Percentiles rank a stretch among this genome's conserved stretches.
Evolutionary conservation across 2,113 vertebrate genomes (phyloP).

Genomic region (Sinocyclocheilus anshuiensis): DNA sequence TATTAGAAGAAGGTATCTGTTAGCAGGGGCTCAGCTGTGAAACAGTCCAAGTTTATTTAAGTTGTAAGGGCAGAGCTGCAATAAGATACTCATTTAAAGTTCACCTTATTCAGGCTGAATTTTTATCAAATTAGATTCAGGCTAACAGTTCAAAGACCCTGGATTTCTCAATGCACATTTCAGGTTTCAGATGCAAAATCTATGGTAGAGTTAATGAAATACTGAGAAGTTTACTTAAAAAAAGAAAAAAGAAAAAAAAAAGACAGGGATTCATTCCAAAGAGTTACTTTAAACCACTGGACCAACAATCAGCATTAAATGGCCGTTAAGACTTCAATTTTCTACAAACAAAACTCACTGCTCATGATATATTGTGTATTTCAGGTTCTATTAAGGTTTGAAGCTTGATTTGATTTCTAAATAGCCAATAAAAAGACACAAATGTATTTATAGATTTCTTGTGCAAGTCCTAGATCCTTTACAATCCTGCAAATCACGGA

Average conservation of each 20-base stretch:
- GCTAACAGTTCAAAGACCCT: conserved; percentile 31
- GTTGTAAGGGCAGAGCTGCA: conserved; percentile 13
- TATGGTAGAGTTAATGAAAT: conserved; percentile 37
- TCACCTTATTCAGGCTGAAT: conserved; percentile 60
- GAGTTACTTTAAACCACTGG: conserved; percentile 18
- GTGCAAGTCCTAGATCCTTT: background rate
- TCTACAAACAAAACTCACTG: background rate
- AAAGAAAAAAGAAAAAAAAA: background rate
- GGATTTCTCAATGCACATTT: conserved; percentile 54
- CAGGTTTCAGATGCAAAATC: conserved; percentile 26
- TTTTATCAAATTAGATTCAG: conserved; percentile 59
- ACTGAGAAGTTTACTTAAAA: conserved; percentile 17
- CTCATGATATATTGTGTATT: background rate
- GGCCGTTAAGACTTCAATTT: background rate
- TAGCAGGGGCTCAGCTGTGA: conserved; percentile 1
- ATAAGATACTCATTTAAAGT: conserved; percentile 34
- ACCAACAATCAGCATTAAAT: conserved; percentile 26
- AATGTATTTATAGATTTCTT: conserved; percentile 17
- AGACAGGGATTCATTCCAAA: conserved; percentile 13
- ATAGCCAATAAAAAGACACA: conserved; percentile 22
- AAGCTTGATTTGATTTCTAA: background rate
- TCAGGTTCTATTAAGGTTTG: background rate
- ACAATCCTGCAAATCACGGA: background rate
- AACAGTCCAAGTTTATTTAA: background rate
- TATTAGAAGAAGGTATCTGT: background rate